These are phyloP conservation scores for Pimpla rufipes DNA, from an alignment of 2,888 invertebrate genomes.

Conservation along the genomic window DNA sequence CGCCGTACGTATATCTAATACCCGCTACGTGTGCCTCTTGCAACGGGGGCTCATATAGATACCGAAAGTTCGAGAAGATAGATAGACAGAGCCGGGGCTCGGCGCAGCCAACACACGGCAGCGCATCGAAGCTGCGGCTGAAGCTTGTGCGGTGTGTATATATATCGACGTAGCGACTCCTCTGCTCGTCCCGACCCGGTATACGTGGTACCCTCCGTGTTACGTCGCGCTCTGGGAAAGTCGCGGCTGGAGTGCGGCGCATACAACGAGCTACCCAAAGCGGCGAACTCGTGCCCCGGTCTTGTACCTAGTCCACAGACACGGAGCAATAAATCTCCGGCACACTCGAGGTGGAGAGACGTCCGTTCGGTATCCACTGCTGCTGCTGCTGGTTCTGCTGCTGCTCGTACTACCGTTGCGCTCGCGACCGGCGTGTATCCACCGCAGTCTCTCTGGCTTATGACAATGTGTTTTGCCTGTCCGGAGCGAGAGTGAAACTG, in stretches of 20 bases:
- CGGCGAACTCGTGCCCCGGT: slow-evolving; percentile 70
- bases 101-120: not conserved
- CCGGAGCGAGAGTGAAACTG: slow-evolving; percentile 43
- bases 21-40: slow-evolving; percentile 14
- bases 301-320: slow-evolving; percentile 49
- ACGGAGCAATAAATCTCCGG: slow-evolving; percentile 81
- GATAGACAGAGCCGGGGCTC: slow-evolving; percentile 20
- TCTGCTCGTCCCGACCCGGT: slow-evolving; percentile 39
- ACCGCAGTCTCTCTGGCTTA: slow-evolving; percentile 52
- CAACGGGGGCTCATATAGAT: slow-evolving; percentile 37
- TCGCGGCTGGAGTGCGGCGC: slow-evolving; percentile 61
- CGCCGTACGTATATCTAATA: slow-evolving; percentile 20
- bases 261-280: slow-evolving; percentile 54
- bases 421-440: slow-evolving; percentile 28
- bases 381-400: slow-evolving; percentile 48
- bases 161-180: slow-evolving; percentile 16
- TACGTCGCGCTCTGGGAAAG: slow-evolving; percentile 80
- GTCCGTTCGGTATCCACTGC: slow-evolving; percentile 69
- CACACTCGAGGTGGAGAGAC: slow-evolving; percentile 81
- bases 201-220: slow-evolving; percentile 56
- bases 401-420: slow-evolving; percentile 13
- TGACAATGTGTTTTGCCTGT: slow-evolving; percentile 66
- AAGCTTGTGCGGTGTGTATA: not conserved
- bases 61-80: slow-evolving; percentile 43
- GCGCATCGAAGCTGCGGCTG: not conserved